A percentile compares a stretch with the other conserved stretches of the same genome.
Conservation (phyloP, 1,140 invertebrate species). For the Monomorium pharaonis region DNA sequence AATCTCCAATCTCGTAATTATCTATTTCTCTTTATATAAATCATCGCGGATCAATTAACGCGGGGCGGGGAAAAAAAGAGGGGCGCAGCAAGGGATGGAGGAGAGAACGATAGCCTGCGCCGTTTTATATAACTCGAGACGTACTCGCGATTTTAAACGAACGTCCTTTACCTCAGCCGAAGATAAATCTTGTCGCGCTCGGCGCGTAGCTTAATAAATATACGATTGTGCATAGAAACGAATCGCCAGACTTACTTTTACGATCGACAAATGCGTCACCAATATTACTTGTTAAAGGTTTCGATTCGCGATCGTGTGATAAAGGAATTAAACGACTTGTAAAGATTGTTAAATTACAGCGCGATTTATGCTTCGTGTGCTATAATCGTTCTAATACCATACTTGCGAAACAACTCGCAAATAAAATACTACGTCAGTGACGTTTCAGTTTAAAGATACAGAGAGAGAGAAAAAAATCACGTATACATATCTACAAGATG, state of each 20-base stretch:
- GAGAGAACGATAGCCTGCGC: conserved; percentile 33
- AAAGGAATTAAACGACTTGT: neutral
- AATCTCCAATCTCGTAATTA: conserved; percentile 61
- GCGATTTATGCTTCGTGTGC: neutral
- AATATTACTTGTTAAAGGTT: neutral
- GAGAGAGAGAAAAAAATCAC: neutral
- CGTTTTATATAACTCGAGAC: conserved; percentile 68
- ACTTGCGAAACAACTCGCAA: neutral
- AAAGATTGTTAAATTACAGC: neutral
- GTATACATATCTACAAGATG: neutral
- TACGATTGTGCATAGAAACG: conserved; percentile 61
- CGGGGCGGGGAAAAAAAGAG: neutral
- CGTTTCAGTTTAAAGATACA: neutral
- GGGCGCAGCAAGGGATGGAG: neutral
- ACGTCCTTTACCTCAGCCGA: conserved; percentile 62
- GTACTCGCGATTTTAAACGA: conserved; percentile 67
- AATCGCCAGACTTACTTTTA: conserved; percentile 1
- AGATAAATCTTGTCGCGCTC: conserved; percentile 67
- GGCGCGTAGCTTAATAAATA: conserved; percentile 60
- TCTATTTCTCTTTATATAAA: conserved; percentile 61
- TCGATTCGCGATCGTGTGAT: neutral
- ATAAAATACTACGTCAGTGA: neutral
- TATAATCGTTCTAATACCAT: neutral
- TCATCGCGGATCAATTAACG: conserved; percentile 69
- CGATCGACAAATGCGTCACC: conserved; percentile 2